A percentile compares a stretch with the other conserved stretches of the same genome.
Conservation (phyloP, 2,113 vertebrate genomes). For the Cacatua alba region DNA sequence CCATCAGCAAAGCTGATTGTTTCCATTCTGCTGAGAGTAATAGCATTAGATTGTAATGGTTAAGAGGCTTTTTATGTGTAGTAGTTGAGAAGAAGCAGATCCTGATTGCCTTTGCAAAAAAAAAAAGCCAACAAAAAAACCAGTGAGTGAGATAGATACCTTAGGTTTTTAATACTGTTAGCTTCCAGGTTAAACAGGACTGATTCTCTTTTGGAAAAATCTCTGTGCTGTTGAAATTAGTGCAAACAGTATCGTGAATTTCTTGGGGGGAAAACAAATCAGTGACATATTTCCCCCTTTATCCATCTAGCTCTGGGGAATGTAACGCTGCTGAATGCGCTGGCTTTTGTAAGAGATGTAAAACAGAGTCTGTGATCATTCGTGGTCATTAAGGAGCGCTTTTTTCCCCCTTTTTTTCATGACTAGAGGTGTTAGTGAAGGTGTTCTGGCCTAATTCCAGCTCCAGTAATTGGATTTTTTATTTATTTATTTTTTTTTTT, state of each 20-base stretch:
- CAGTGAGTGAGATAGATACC: not conserved
- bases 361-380: constrained; percentile 58
- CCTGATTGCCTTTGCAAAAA: not conserved
- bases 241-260: not conserved
- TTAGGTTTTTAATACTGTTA: not conserved
- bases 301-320: constrained; percentile 8
- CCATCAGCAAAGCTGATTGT: not conserved
- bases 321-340: not conserved
- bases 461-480: constrained; percentile 40
- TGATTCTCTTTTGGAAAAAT: constrained; percentile 3
- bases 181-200: constrained; percentile 8
- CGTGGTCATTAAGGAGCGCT: constrained; percentile 50
- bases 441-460: constrained; percentile 62
- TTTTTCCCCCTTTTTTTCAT: not conserved
- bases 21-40: not conserved
- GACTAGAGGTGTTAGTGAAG: constrained; percentile 66
- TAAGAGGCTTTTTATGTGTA: not conserved
- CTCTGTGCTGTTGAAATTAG: not conserved
- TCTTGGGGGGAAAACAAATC: not conserved
- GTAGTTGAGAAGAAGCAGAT: constrained; percentile 15
- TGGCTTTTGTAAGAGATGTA: constrained; percentile 53
- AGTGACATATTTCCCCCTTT: not conserved
- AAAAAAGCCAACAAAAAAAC: not conserved
- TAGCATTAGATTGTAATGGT: not conserved
- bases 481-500: not conserved